Percentiles rank a stretch among this genome's conserved stretches.
These are phyloP conservation scores for Meandrusa payeni DNA, from an alignment of 2,888 invertebrate genomes.

Conservation along the genomic window DNA sequence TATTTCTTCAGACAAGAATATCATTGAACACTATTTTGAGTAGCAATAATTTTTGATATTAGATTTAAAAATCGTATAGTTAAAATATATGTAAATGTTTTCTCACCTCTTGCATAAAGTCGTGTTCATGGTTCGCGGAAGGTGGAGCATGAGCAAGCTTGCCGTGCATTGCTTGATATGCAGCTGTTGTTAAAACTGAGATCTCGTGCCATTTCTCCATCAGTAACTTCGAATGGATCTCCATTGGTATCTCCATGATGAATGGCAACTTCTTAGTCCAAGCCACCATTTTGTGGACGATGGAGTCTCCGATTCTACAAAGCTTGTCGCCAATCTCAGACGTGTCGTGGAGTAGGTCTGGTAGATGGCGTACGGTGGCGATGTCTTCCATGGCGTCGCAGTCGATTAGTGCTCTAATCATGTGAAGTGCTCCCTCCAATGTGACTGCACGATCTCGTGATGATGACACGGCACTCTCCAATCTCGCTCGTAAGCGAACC, in stretches of 20 bases:
- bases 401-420: conserved; percentile 96
- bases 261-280: conserved; percentile 99
- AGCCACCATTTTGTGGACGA: conserved; percentile 98
- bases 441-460: conserved; percentile 91
- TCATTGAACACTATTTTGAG: no score
- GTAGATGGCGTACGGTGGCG: conserved; percentile 94
- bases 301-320: conserved; percentile 98
- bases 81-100: no score
- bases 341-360: conserved; percentile 94
- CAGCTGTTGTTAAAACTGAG: conserved; percentile 95
- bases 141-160: conserved; percentile 71
- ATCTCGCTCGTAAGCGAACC: conserved; percentile 91
- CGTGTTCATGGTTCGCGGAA: conserved; percentile 83
- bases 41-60: no score
- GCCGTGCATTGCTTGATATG: conserved; percentile 95
- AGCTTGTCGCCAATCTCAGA: conserved; percentile 95
- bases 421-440: conserved; percentile 90
- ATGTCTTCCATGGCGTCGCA: conserved; percentile 98
- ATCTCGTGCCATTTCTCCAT: conserved; percentile 99
- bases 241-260: conserved; percentile 97
- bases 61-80: no score
- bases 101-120: conserved; percentile 93
- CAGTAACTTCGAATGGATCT: conserved; percentile 96
- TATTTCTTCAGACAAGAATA: no score
- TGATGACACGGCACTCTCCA: conserved; percentile 94